Evolutionary conservation across 2,888 invertebrate genomes (phyloP), one percentile per base, ranked within the genome.

Genomic region (Gisinianus flammeolus): DNA sequence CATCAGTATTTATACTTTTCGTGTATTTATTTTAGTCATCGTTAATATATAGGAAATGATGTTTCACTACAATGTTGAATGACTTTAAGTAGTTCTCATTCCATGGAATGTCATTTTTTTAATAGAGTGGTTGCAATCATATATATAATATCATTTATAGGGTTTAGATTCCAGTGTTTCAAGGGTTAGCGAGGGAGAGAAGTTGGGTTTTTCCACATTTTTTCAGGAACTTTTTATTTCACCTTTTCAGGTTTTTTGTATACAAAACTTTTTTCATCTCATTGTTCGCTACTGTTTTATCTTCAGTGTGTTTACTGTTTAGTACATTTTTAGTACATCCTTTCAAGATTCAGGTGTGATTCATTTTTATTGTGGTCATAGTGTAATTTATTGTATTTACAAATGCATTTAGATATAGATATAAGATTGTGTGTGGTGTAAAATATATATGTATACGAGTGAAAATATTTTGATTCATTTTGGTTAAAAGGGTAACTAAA

Each of bases 381-480:
- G 4, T 68, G 35, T 68, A 28, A 28, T 71, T 33, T 24, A 26
- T 16, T 58, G n/a, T 22, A 31, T n/a, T 31, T 54, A 24, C 44
- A 8, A 16, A 19, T 22, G 19, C 24, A 10, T 58, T 30, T 28
- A 10, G 31, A n/a, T 1, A 56, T 71, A 56, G 56, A 71, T 54
- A 67, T 75, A 67, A 67, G 75, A 66, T 75, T 67, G 30, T n/a
- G 22, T 75, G n/a, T n/a, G n/a, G n/a, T n/a, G n/a, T n/a, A n/a
- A n/a, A n/a, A 24, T 64, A 22, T 16, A 58, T 58, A 33, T 72
- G 31, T 70, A 44, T 70, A 62, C 24, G 33, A 30, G 28, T 68
- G 26, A n/a, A 24, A 24, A 44, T 22, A 70, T 70, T 22, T 12
- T 22, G 19, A 44, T 44, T 44, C 22, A 70, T 22, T 70, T 44